These are phyloP conservation scores for Ptilodon capucinus DNA, from an alignment of 2,888 invertebrate species.

Conservation along the genomic window DNA sequence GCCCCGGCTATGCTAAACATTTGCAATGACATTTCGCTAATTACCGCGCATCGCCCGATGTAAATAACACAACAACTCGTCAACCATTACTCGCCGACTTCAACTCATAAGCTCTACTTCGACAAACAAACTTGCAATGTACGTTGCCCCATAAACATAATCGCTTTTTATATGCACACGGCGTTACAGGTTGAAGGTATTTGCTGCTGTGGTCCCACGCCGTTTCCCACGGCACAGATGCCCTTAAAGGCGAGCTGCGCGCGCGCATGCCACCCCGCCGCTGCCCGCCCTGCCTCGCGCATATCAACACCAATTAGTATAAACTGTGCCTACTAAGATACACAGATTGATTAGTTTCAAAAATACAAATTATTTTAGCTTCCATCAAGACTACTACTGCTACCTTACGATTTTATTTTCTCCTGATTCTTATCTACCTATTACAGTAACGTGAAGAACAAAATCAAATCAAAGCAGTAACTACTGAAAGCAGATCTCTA, in stretches of 20 bases:
- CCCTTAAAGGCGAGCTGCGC: slow-evolving; percentile 54
- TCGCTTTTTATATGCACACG: not conserved
- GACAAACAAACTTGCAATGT: slow-evolving; percentile 1
- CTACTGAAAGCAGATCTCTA: too few species aligned
- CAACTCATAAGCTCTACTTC: not conserved
- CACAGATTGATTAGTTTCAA: too few species aligned
- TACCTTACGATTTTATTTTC: too few species aligned
- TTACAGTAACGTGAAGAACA: too few species aligned
- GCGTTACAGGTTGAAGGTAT: slow-evolving; percentile 23
- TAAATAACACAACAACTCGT: not conserved
- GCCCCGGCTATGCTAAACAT: slow-evolving; percentile 54
- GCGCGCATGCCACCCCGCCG: slow-evolving; percentile 27
- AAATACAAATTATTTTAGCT: too few species aligned
- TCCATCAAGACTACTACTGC: too few species aligned
- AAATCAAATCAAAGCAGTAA: too few species aligned
- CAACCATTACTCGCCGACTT: not conserved
- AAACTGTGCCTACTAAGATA: not conserved
- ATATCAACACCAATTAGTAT: slow-evolving; percentile 6
- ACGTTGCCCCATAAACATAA: not conserved
- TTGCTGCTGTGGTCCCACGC: slow-evolving; percentile 36
- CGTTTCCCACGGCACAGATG: slow-evolving; percentile 75
- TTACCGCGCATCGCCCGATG: slow-evolving; percentile 17
- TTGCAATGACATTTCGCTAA: slow-evolving; percentile 50
- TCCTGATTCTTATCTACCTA: too few species aligned
- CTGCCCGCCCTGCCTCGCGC: slow-evolving; percentile 16